Base-by-base conservation (phyloP, 1,140 invertebrate species). In the Aphelinus atriplicis region DNA sequence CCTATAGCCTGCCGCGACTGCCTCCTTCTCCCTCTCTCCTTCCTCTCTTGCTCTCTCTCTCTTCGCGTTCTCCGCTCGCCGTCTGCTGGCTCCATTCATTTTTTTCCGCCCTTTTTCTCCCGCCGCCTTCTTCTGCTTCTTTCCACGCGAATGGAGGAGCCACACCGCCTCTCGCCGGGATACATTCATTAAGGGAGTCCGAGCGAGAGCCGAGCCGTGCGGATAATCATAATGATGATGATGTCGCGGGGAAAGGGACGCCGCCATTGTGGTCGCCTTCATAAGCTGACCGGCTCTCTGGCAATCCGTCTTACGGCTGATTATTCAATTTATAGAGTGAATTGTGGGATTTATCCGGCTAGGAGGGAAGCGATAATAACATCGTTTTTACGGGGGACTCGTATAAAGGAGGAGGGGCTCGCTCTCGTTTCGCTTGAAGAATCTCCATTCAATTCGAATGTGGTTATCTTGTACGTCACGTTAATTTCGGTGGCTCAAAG, bases 211-310 rank as follows among this genome's bases (percentile, higher is more conserved):
- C 4, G 51, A 6, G 51, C 4, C 51, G 51, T 6, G 55, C 56
- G 66, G n/a, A 62, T 71, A 55, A 53, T 71, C 69, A 42, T 46
- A 43, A 70, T 70, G 56, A 65, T 69, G 73, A 73, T 51, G 61
- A 73, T 43, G 46, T 51, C 61, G 26, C 47, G 62, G 75, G n/a
- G 65, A 61, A 61, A 64, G 63, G 72, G 66, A 69, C 55, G 70
- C 68, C 48, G 50, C 7, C 45, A 64, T 64, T 47, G 7, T 64
- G 3, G 5, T 3, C 45, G 6, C 46, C 9, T 45, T 55, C 47
- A 7, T 26, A 26, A 26, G 26, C 26, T 26, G 26, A 26, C 26
- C 26, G 26, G 26, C 26, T 26, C 26, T 26, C 26, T 26, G 26
- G 26, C 26, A 26, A 26, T 26, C 26, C 26, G 26, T 26, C 26